A percentile compares a stretch with the other conserved stretches of the same genome.
Evolutionary conservation across 1,140 invertebrate species (phyloP).

Genomic region (Drosophila pseudoobscura): DNA sequence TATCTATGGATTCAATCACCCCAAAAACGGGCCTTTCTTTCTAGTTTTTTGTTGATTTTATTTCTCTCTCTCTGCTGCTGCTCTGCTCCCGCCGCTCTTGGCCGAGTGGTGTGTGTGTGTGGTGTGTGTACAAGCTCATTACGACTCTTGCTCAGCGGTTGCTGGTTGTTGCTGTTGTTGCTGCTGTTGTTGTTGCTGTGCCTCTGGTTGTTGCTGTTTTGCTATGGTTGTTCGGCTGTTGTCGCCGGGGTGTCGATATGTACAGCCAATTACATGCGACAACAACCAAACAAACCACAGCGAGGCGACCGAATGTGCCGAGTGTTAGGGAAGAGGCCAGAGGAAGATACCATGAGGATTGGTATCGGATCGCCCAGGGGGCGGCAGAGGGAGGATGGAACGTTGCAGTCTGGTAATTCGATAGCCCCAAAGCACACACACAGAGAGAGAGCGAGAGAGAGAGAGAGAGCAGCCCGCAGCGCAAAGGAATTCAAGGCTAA

Average conservation of each 20-base stretch:
- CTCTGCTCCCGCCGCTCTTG: not conserved
- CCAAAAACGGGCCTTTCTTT: no score
- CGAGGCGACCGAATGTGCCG: not conserved
- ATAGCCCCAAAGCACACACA: constrained; percentile 15
- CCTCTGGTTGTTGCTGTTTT: constrained; percentile 18
- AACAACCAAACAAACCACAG: constrained; percentile 49
- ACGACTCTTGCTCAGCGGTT: constrained; percentile 50
- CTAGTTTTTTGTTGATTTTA: no score
- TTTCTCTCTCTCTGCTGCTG: no score
- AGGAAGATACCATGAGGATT: not conserved
- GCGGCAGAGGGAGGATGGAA: not conserved
- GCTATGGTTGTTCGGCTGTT: constrained; percentile 43
- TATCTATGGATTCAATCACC: no score
- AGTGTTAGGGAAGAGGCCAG: not conserved
- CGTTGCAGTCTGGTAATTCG: constrained; percentile 47
- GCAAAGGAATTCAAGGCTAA: constrained; percentile 73
- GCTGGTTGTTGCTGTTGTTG: no score
- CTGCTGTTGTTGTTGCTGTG: constrained; percentile 19
- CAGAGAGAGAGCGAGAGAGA: no score
- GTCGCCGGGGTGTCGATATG: constrained; percentile 79
- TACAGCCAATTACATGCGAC: constrained; percentile 79
- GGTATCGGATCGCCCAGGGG: not conserved
- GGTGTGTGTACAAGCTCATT: constrained; percentile 74
- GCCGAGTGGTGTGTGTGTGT: not conserved
- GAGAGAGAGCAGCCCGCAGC: constrained; percentile 46